Conservation (phyloP, 2,888 invertebrate genomes). For the Drosophila melanocephala region DNA sequence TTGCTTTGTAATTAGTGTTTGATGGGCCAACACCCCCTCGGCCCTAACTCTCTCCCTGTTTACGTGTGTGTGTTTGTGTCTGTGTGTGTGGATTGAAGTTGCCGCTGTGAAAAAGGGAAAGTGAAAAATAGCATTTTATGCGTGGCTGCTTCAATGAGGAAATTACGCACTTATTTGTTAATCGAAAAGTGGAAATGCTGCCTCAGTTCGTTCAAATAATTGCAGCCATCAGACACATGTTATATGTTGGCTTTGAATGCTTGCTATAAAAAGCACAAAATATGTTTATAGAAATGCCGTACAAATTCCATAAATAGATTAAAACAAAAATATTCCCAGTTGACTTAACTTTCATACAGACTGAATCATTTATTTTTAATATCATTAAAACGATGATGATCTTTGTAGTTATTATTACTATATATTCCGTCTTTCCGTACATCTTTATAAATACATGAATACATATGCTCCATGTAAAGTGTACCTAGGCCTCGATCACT, state of each 20-base stretch:
- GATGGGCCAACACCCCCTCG: conserved; percentile 53
- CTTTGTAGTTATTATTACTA: neutral
- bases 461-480: neutral
- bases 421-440: neutral
- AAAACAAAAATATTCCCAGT: neutral
- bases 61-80: conserved; percentile 10
- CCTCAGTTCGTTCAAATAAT: conserved; percentile 53
- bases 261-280: neutral
- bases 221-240: conserved; percentile 40
- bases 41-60: neutral
- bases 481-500: neutral
- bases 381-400: neutral
- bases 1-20: conserved; percentile 82
- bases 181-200: conserved; percentile 67
- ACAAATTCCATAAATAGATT: neutral
- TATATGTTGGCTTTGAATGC: conserved; percentile 32
- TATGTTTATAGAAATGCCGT: neutral
- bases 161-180: conserved; percentile 73
- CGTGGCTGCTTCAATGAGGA: conserved; percentile 67
- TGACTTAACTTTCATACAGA: neutral
- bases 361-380: neutral
- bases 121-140: conserved; percentile 79
- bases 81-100: conserved; percentile 36
- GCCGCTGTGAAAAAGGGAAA: conserved; percentile 74
- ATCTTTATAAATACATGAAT: neutral